Percentiles rank a stretch among this genome's conserved stretches.
Conservation (phyloP, 1,140 invertebrate genomes). For the Drosophila guanche region DNA sequence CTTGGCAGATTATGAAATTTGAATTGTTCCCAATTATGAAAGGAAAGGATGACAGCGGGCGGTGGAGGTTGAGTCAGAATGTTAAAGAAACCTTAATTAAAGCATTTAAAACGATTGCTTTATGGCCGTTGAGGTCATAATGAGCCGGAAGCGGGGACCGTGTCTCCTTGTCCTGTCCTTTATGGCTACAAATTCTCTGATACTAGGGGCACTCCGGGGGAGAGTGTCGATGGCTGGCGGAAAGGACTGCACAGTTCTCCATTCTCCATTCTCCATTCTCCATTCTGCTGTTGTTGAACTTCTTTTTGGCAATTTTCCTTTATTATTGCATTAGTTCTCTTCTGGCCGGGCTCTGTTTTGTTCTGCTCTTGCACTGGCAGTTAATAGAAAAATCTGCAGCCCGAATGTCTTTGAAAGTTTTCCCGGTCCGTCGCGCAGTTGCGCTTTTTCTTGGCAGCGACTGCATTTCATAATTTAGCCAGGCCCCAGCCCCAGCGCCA, state of each 20-base stretch:
- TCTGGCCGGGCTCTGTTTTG: constrained; percentile 10
- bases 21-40: constrained; percentile 20
- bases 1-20: constrained; percentile 24
- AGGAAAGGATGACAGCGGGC: constrained; percentile 3
- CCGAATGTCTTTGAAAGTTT: constrained; percentile 66
- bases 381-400: constrained; percentile 76
- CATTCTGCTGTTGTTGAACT: not conserved
- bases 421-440: constrained; percentile 15
- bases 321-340: constrained; percentile 66
- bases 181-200: constrained; percentile 27
- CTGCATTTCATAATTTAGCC: constrained; percentile 70
- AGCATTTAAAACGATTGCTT: constrained; percentile 67
- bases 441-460: constrained; percentile 46
- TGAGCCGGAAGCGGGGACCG: constrained; percentile 20
- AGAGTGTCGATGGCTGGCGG: not conserved
- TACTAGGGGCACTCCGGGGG: too few species aligned
- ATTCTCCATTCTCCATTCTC: constrained; percentile 32
- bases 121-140: constrained; percentile 32
- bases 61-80: too few species aligned
- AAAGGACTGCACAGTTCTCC: constrained; percentile 12
- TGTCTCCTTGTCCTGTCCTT: constrained; percentile 6
- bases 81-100: constrained; percentile 48
- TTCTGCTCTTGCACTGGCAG: constrained; percentile 50
- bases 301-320: constrained; percentile 51
- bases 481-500: not conserved